Conservation (phyloP, 2,113 vertebrate genomes). For the Synodontis membranacea region DNA sequence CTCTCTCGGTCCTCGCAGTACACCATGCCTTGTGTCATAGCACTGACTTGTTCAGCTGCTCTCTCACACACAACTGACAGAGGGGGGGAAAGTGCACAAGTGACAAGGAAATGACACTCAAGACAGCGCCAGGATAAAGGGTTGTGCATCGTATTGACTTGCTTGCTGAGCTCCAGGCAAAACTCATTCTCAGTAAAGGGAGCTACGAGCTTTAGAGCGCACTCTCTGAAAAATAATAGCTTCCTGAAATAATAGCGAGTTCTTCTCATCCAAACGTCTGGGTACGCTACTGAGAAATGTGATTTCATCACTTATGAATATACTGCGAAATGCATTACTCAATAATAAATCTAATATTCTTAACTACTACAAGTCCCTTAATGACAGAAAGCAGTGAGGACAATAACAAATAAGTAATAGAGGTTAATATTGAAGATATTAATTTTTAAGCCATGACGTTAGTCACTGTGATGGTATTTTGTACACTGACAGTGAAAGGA, state of each 20-base stretch:
- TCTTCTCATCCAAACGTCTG: not conserved
- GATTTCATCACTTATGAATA: not conserved
- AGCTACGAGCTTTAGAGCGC: not conserved
- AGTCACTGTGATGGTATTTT: not conserved
- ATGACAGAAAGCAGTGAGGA: not conserved
- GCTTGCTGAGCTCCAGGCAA: constrained; percentile 14
- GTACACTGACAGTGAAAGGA: not conserved
- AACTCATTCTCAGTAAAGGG: constrained; percentile 16
- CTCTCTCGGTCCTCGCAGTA: not conserved
- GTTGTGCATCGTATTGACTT: not conserved
- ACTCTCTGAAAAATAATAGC: not conserved
- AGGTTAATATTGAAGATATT: not conserved
- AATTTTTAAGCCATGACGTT: not conserved
- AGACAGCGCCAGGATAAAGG: constrained; percentile 3
- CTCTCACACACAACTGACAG: constrained; percentile 20
- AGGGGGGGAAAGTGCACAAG: not conserved
- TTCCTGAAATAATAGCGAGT: not conserved
- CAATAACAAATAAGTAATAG: not conserved
- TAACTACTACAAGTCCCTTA: not conserved
- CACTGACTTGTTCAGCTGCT: not conserved
- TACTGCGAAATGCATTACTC: not conserved
- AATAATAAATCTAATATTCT: not conserved
- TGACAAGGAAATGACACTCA: not conserved
- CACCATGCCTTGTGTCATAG: constrained; percentile 17
- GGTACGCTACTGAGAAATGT: not conserved